Evolutionary conservation across 2,113 vertebrate genomes (phyloP), one percentile per base, ranked within the genome.

Genomic region (Scophthalmus maximus): DNA sequence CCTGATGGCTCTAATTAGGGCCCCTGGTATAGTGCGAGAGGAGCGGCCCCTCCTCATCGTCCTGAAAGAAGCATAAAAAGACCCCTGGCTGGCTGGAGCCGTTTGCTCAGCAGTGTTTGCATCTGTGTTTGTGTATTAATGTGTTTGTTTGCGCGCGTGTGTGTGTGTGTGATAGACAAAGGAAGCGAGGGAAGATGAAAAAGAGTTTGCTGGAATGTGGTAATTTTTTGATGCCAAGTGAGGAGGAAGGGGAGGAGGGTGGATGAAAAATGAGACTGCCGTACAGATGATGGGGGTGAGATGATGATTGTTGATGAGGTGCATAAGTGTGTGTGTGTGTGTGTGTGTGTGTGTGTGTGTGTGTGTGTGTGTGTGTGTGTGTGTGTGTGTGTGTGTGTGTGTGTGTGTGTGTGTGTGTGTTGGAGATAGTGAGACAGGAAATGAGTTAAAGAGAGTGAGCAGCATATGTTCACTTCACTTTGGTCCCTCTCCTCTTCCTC

Each of bases 1-100:
- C 72, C 76, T 79, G 68, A 87, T 80, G 73, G 30, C 52, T 82
- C 50, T 80, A 82, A 89, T 88, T 84, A 76, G 50, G 49, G 60
- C 66, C 29, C 71, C 57, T 68, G 80, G n/a, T n/a, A 82, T 50
- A 64, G 7, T 32, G 57, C 2, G 30, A 76, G 68, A 74, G 30
- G 5, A 69, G 29, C 29, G 18, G 68, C 34, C n/a, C 66, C 56
- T 66, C 51, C 58, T 47, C 20, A 44, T 72, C 8, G 11, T 40
- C 32, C 32, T 23, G 17, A 73, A 30, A 70, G 8, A 50, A 61
- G 61, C 63, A 59, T 74, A 44, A 58, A 73, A 68, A 58, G 38
- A 63, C 57, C 72, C 23, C 52, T 20, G 46, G 29, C 36, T 62
- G 61, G n/a, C 1, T 36, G 26, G 57, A 23, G 40, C 22, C 36